Evolutionary conservation across 1,140 invertebrate genomes (phyloP), one percentile per base, ranked within the genome.

Genomic region (Neodiprion pinetum): DNA sequence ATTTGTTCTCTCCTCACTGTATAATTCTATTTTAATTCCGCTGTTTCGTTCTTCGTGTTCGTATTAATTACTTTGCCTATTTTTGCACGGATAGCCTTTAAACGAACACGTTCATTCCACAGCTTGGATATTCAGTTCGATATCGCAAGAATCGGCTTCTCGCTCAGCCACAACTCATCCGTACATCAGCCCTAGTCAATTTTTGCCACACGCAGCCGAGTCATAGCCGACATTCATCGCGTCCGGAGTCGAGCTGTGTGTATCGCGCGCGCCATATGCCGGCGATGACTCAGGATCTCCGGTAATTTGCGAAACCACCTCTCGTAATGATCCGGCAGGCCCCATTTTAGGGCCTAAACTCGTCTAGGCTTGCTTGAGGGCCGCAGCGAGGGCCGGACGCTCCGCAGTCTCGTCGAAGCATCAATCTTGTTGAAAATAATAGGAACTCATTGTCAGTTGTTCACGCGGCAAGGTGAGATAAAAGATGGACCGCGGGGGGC

Each of bases 301-400:
- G 79, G 78, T 84, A 82, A 83, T 83, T 82, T 83, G 81, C 82
- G 74, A 83, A 82, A 83, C 78, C 81, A 77, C 81, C 79, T 72
- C 68, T 73, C 70, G n/a, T 71, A 17, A 40, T 40, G 21, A 71
- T 17, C 70, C 11, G 17, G 48, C 48, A 21, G 67, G 14, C 70
- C 70, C 21, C 48, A 48, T 71, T 71, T 40, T 61, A 61, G 53
- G 53, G n/a, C 53, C 53, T 61, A 9, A 61, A 17, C 28, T 40
- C 28, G 28, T 4, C 28, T 40, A 40, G 28, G 28, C 68, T 70
- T 14, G n/a, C 23, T 70, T 70, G 1, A 40, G 28, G 28, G 28
- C 28, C 0, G 5, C 28, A 40, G 28, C 5, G 1, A 40, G 28
- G 28, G 28, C 28, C 28, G 28, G 28, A 40, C 28, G 28, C 28